phyloP scores from a whole-genome alignment of 2,888 invertebrate species.

The Dicyrtomina minuta region DNA sequence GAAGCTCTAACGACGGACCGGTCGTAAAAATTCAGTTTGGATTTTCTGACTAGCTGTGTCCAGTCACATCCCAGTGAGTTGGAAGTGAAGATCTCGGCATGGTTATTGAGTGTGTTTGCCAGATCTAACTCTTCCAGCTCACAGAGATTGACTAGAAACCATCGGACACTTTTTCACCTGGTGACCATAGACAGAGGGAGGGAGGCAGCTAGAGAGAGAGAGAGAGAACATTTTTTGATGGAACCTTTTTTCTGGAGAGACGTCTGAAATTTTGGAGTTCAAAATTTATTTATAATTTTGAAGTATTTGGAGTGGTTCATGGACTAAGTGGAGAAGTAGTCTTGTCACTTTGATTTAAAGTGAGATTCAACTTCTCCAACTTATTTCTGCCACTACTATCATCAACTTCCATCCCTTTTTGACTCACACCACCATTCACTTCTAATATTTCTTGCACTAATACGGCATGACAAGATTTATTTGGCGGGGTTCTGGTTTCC shows the following conservation, averaged over 20 bases:
- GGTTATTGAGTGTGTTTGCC: constrained; percentile 59
- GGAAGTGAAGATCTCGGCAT: constrained; percentile 69
- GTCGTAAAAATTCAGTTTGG: background rate
- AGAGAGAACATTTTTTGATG: background rate
- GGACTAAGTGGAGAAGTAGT: constrained; percentile 67
- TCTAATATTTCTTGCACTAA: background rate
- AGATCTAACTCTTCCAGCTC: constrained; percentile 78
- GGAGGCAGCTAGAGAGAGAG: background rate
- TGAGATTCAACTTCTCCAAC: constrained; percentile 79
- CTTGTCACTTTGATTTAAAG: constrained; percentile 65
- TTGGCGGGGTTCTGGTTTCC: background rate
- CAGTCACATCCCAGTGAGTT: constrained; percentile 59
- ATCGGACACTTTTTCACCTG: constrained; percentile 2
- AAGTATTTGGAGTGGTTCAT: constrained; percentile 55
- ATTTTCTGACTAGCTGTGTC: background rate
- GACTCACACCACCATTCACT: background rate
- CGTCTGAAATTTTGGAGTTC: background rate
- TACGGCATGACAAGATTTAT: background rate
- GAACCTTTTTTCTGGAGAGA: background rate
- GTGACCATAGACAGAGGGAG: constrained; percentile 29
- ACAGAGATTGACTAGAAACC: constrained; percentile 55
- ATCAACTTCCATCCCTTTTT: constrained; percentile 14
- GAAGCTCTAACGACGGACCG: background rate
- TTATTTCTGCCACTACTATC: constrained; percentile 60
- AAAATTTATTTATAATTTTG: constrained; percentile 13